Evolutionary conservation across 1,140 invertebrate species (phyloP), one percentile per base, ranked within the genome.

Genomic region (Drosophila aff.): DNA sequence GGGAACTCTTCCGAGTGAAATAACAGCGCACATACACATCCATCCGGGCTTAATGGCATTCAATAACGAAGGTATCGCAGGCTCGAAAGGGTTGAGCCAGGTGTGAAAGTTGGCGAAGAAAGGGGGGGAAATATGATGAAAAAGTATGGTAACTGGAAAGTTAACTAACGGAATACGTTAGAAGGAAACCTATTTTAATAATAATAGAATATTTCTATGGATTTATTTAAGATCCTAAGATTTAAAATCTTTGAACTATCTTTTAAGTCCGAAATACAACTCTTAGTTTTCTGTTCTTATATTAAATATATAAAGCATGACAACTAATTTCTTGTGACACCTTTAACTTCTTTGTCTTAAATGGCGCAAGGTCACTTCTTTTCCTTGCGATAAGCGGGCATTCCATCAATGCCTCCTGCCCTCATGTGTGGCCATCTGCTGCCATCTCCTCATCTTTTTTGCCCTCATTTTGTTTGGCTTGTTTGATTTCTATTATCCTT

Each of bases 401-500:
- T 50, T 72, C 53, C 58, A 81, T 75, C 63, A 63, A 59, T 55
- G 23, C 43, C 26, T 6, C 40, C 33, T 43, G 18, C 47, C 28
- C 55, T 4, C 43, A 40, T 72, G 18, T 36, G 31, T 47, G 40
- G 31, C 15, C 11, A 55, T 55, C 33, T 55, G 52, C 7, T n/a
- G 4, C 63, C 40, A 67, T 31, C 47, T 53, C 8, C n/a, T 36
- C 28, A 16, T 63, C 23, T 36, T 16, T 47, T 18, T 67, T 36
- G 62, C 47, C 58, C 59, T 55, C 76, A 71, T 87, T 87, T 87
- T 80, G 76, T 67, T 82, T 72, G 80, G 72, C 60, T 71, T 77
- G 67, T 82, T 87, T 80, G 79, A 82, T 80, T 82, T 86, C 63
- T 80, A 69, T 82, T 80, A 86, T 87, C 66, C 76, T 86, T 83